Conservation (phyloP, 2,113 vertebrate genomes). For the Potamarius usumacintae region DNA sequence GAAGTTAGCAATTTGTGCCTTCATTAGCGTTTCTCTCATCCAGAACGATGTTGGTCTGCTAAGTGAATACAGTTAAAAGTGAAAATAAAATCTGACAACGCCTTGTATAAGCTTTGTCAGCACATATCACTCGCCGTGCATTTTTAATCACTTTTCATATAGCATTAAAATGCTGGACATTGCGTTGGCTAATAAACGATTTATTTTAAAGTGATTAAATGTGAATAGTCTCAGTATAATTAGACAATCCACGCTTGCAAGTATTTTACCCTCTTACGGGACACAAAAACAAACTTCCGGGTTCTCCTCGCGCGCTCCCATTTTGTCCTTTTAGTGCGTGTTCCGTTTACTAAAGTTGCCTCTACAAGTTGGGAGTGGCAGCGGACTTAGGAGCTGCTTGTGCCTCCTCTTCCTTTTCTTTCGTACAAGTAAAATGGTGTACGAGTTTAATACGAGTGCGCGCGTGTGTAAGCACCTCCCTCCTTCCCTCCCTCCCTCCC, state of each 20-base stretch:
- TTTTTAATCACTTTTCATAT: not conserved
- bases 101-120: not conserved
- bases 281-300: slow-evolving; percentile 52
- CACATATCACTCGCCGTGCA: not conserved
- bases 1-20: not conserved
- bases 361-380: slow-evolving; percentile 19
- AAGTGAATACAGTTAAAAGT: too few relatives aligned
- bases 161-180: not conserved
- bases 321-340: slow-evolving; percentile 51
- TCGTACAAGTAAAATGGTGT: slow-evolving; percentile 65
- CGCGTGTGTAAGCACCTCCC: not conserved
- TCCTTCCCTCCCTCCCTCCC: not conserved
- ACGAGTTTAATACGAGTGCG: slow-evolving; percentile 28
- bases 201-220: not conserved
- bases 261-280: not conserved
- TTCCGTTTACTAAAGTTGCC: slow-evolving; percentile 20
- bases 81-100: not conserved
- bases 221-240: not conserved
- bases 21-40: not conserved
- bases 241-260: too few relatives aligned
- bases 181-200: not conserved
- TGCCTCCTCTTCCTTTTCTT: slow-evolving; percentile 50
- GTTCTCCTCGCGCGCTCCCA: slow-evolving; percentile 55
- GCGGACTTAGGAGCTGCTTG: slow-evolving; percentile 2
- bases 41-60: not conserved